These are phyloP conservation scores for Drosophila mercatorum DNA, from an alignment of 2,888 invertebrate species.

Conservation along the genomic window DNA sequence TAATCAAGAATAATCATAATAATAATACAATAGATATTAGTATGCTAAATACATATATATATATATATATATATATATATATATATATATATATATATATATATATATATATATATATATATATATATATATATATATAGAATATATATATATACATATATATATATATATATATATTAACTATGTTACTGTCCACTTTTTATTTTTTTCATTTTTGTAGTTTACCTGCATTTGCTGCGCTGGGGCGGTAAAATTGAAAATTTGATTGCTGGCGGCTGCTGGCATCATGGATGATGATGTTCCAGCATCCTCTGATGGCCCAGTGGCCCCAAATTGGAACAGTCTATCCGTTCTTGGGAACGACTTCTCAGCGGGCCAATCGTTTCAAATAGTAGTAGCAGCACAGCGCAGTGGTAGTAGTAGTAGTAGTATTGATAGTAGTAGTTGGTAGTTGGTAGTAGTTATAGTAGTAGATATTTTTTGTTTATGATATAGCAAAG, in stretches of 20 bases:
- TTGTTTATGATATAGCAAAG: constrained; percentile 3
- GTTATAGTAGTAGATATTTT: constrained; percentile 6
- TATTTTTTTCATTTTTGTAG: constrained; percentile 9
- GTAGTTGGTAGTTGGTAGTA: background rate
- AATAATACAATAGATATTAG: background rate
- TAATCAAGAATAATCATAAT: background rate
- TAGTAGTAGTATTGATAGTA: background rate
- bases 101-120: too few relatives aligned
- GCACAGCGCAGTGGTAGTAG: constrained; percentile 9
- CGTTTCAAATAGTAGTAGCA: background rate
- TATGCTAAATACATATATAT: background rate
- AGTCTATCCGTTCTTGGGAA: constrained; percentile 35
- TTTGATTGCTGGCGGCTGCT: constrained; percentile 21
- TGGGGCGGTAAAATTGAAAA: constrained; percentile 57
- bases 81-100: too few relatives aligned
- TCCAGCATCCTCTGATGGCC: constrained; percentile 18
- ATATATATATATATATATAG: background rate
- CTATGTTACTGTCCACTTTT: constrained; percentile 8
- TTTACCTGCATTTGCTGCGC: constrained; percentile 64
- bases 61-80: too few relatives aligned
- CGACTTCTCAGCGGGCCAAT: constrained; percentile 27
- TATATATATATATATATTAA: background rate
- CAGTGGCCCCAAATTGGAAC: constrained; percentile 60
- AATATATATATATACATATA: too few relatives aligned
- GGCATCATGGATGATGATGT: constrained; percentile 22